Evolutionary conservation across 2,888 invertebrate species (phyloP).

Genomic region (Dorcus parallelipipedus): DNA sequence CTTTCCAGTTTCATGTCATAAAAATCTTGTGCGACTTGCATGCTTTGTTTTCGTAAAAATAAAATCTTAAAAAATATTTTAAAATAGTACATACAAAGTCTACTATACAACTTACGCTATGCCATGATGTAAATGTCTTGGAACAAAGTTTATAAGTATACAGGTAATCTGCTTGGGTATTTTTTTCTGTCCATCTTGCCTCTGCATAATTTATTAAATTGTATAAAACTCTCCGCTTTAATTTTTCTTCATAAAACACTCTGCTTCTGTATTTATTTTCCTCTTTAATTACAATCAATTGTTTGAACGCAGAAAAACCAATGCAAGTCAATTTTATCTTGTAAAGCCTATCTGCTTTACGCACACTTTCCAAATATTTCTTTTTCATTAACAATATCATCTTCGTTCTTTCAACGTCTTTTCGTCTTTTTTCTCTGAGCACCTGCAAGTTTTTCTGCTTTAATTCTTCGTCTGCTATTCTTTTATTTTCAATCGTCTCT

Average conservation of each 20-base stretch:
- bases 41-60: constrained; percentile 52
- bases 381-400: constrained; percentile 56
- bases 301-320: constrained; percentile 44
- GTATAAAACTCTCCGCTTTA: constrained; percentile 27
- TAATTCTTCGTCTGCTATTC: constrained; percentile 60
- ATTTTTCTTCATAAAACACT: constrained; percentile 32
- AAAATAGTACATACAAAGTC: neutral
- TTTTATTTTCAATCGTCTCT: constrained; percentile 57
- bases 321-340: constrained; percentile 41
- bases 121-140: constrained; percentile 52
- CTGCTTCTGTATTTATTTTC: constrained; percentile 39
- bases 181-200: constrained; percentile 45
- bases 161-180: constrained; percentile 56
- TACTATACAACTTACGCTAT: constrained; percentile 42
- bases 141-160: constrained; percentile 52
- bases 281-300: constrained; percentile 39
- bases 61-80: constrained; percentile 46
- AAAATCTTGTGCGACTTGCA: constrained; percentile 71
- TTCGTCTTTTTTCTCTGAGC: constrained; percentile 60
- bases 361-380: constrained; percentile 46
- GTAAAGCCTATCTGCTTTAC: constrained; percentile 48
- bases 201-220: constrained; percentile 41
- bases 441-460: constrained; percentile 59
- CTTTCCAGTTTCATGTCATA: constrained; percentile 53
- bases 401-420: constrained; percentile 55